Percentiles rank a stretch among this genome's conserved stretches.
Evolutionary conservation across 2,888 invertebrate genomes (phyloP).

Genomic region (Stratiomys singularior): DNA sequence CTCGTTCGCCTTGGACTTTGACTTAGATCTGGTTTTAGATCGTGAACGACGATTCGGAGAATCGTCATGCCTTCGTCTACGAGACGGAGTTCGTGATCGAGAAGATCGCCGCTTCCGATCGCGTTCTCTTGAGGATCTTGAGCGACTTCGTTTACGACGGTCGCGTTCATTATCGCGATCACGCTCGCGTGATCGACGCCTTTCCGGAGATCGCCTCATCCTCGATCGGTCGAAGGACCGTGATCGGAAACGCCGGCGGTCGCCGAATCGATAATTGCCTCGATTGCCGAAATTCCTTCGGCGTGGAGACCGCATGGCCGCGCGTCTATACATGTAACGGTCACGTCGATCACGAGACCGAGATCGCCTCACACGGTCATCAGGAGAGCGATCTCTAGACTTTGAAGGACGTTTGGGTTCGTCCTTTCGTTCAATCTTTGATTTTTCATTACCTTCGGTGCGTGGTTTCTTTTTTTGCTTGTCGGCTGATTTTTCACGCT

Average conservation of each 20-base stretch:
- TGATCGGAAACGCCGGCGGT: slow-evolving; percentile 58
- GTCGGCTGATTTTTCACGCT: slow-evolving; percentile 51
- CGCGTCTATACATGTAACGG: slow-evolving; percentile 56
- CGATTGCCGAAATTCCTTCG: slow-evolving; percentile 57
- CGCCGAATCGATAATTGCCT: slow-evolving; percentile 55
- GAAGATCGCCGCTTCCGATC: slow-evolving; percentile 53
- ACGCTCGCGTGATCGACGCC: slow-evolving; percentile 56
- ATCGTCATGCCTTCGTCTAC: background rate
- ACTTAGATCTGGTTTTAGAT: background rate
- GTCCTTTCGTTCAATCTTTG: background rate
- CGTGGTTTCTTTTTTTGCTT: slow-evolving; percentile 46
- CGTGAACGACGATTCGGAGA: slow-evolving; percentile 13
- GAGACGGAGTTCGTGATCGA: slow-evolving; percentile 49
- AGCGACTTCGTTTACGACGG: slow-evolving; percentile 31
- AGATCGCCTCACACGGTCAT: slow-evolving; percentile 53
- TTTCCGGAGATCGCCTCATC: slow-evolving; percentile 57
- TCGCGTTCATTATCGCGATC: slow-evolving; percentile 52
- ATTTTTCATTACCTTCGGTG: slow-evolving; percentile 24
- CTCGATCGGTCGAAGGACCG: slow-evolving; percentile 60
- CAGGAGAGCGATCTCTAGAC: slow-evolving; percentile 55
- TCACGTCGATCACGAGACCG: slow-evolving; percentile 58
- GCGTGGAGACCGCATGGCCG: slow-evolving; percentile 59
- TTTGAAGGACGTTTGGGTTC: slow-evolving; percentile 47
- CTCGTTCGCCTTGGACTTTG: slow-evolving; percentile 48
- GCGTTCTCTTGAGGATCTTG: slow-evolving; percentile 30